Base-by-base conservation (phyloP, 2,888 invertebrate genomes). In the Steinernema scapterisci region DNA sequence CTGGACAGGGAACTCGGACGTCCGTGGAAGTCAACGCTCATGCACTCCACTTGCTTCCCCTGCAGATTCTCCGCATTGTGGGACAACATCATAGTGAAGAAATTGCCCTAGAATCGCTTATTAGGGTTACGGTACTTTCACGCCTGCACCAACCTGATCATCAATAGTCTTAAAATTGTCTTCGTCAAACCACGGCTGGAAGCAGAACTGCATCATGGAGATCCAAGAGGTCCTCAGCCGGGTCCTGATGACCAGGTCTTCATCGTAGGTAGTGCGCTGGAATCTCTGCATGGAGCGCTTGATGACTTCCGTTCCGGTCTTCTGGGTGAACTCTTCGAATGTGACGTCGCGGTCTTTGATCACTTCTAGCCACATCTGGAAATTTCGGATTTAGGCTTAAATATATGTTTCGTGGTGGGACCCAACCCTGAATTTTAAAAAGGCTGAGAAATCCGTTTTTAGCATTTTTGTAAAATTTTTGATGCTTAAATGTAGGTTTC, bases 1-100 rank as follows among this genome's bases (percentile, higher is more conserved):
- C 86, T 76, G 74, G 80, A 82, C 25, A 82, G 75, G 0, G 86
- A 86, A 21, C 82, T 81, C 21, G 85, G 84, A 43, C 86, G 77
- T 11, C 86, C 86, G 75, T 86, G 86, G 76, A 86, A 81, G 71
- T 86, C 86, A 27, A 85, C 85, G 16, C 79, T 82, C 86, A 86
- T 86, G 74, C 86, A 86, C 71, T 86, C 86, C 31, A 85, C 76
- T 43, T 79, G 79, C 71, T 80, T 72, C 21, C 78, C 81, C 43
- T 84, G 80, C 7, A 84, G 75, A 76, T 87, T 87, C 43, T 85
- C 84, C 0, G 81, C 79, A 63, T 87, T 86, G 75, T 86, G 85
- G 1, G 82, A 82, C 16, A 86, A 77, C 46, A 83, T 77, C 82
- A 86, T 83, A 7, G 81, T 79, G 80, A 86, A 86, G 77, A 86